Percentiles rank a stretch among this genome's conserved stretches.
phyloP scores from a whole-genome alignment of 2,113 vertebrate genomes.

The Eublepharis macularius region DNA sequence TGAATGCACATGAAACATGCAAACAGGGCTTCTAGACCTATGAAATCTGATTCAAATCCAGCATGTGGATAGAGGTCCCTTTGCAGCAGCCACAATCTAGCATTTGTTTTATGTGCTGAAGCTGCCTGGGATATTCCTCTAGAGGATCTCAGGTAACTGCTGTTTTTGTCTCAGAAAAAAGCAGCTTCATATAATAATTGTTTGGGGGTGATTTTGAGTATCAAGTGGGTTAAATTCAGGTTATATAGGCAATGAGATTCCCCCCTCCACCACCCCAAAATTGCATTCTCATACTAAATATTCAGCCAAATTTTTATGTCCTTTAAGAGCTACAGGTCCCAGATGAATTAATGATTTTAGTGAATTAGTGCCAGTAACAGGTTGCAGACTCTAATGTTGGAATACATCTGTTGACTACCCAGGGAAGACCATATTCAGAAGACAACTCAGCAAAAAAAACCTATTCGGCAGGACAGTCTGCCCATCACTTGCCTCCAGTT shows the following conservation, averaged over 20 bases:
- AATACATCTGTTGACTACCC: not conserved
- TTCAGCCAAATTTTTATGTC: not conserved
- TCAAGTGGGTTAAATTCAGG: not conserved
- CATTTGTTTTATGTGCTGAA: too few relatives aligned
- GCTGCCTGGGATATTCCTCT: too few relatives aligned
- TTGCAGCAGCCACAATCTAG: too few relatives aligned
- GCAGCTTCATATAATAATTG: too few relatives aligned
- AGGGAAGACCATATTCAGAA: constrained; percentile 58
- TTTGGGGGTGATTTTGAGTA: too few relatives aligned
- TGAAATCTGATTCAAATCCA: too few relatives aligned
- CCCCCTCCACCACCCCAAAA: not conserved
- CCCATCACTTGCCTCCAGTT: constrained; percentile 14
- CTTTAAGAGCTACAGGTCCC: not conserved
- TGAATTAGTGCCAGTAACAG: not conserved
- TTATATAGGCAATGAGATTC: not conserved
- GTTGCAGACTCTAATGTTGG: constrained; percentile 19
- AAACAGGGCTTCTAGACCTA: too few relatives aligned
- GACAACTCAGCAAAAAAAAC: constrained; percentile 33
- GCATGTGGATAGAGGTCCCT: too few relatives aligned
- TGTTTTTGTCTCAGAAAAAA: too few relatives aligned
- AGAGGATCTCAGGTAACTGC: too few relatives aligned
- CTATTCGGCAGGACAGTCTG: constrained; percentile 25
- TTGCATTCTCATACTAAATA: not conserved
- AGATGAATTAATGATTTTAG: not conserved
- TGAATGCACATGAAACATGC: too few relatives aligned